These are phyloP conservation scores for Leiothrix lutea DNA, from an alignment of 2,113 vertebrate species.

Conservation along the genomic window DNA sequence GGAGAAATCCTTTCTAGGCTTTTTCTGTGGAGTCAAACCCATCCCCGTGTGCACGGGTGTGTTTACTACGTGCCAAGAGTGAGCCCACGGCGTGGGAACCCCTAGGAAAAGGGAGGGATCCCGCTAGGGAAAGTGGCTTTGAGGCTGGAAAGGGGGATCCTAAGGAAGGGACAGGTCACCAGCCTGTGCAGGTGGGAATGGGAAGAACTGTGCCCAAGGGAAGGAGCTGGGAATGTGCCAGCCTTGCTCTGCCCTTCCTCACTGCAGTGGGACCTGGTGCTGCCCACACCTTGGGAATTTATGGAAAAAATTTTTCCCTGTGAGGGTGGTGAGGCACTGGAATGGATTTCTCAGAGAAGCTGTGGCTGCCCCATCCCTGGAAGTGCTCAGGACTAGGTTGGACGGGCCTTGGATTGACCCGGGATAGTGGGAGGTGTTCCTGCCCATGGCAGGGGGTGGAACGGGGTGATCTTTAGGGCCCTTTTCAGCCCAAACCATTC, in stretches of 20 bases:
- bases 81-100: background rate
- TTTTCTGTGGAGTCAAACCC: background rate
- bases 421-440: background rate
- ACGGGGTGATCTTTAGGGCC: background rate
- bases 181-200: background rate
- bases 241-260: background rate
- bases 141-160: background rate
- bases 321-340: background rate
- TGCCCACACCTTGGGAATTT: background rate
- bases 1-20: background rate
- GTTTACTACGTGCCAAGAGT: background rate
- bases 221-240: background rate
- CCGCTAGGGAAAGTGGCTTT: accelerated
- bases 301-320: background rate
- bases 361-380: background rate
- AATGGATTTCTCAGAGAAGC: background rate
- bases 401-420: background rate
- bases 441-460: background rate
- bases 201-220: background rate
- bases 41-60: accelerated
- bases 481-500: background rate
- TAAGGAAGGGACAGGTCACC: background rate
- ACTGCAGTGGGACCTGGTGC: background rate
- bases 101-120: background rate
- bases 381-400: background rate